Percentiles rank a stretch among this genome's conserved stretches.
These are phyloP conservation scores for Caenorhabditis becei DNA, from an alignment of 2,888 invertebrate species.

Conservation along the genomic window DNA sequence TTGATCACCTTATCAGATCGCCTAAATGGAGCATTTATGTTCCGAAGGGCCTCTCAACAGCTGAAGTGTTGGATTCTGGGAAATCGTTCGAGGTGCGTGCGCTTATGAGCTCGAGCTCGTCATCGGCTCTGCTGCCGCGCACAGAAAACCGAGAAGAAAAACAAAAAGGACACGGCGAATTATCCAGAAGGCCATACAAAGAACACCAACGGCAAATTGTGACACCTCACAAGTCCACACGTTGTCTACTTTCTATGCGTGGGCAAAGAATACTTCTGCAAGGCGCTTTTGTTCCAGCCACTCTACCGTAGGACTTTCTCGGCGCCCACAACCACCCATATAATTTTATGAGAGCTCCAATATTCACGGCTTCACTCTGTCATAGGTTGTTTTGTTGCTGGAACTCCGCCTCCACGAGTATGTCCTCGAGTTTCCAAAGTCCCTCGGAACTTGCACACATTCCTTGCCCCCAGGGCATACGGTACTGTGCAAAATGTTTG, in stretches of 20 bases:
- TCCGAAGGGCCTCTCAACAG: neutral
- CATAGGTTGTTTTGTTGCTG: constrained; percentile 1
- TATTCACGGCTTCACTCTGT: neutral
- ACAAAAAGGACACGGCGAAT: constrained; percentile 57
- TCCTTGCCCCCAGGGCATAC: constrained; percentile 5
- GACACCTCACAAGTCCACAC: constrained; percentile 29
- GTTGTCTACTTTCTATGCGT: constrained; percentile 20
- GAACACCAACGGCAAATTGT: constrained; percentile 48
- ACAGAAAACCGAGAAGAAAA: constrained; percentile 47
- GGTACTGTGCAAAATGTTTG: constrained; percentile 39
- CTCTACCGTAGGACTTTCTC: constrained; percentile 8
- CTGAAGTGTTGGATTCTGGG: constrained; percentile 19
- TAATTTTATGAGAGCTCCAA: neutral
- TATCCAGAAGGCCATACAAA: constrained; percentile 59
- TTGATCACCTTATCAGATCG: neutral
- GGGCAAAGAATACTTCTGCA: constrained; percentile 4
- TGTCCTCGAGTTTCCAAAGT: neutral
- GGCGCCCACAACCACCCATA: neutral
- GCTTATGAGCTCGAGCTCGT: constrained; percentile 47
- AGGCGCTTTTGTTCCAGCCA: neutral
- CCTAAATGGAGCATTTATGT: constrained; percentile 45
- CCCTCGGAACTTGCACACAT: constrained; percentile 7
- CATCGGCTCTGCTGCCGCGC: constrained; percentile 27
- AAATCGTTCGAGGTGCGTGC: constrained; percentile 30
- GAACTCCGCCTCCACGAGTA: neutral